These are phyloP conservation scores for Agrochola lychnidis DNA, from an alignment of 2,888 invertebrate species.

Conservation along the genomic window DNA sequence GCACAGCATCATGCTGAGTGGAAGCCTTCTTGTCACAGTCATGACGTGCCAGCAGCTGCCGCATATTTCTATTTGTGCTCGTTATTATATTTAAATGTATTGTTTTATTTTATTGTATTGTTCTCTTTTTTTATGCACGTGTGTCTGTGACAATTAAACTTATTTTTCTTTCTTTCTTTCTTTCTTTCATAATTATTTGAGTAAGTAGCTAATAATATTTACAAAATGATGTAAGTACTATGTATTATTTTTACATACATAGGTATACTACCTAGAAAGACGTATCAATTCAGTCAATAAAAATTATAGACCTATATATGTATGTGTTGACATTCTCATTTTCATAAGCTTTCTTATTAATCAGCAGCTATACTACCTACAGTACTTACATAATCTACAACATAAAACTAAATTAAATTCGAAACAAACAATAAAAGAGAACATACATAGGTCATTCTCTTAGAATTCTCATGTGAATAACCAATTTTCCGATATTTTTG, in stretches of 20 bases:
- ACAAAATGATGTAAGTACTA: neutral
- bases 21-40: no score
- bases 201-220: neutral
- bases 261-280: neutral
- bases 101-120: no score
- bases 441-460: constrained; percentile 30
- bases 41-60: no score
- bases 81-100: no score
- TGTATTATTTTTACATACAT: neutral
- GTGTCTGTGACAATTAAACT: no score
- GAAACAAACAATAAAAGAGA: constrained; percentile 36
- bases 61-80: no score
- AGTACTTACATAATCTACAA: neutral
- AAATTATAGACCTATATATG: neutral
- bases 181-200: no score
- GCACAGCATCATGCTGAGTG: no score
- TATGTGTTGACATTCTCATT: neutral
- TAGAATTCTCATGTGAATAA: constrained; percentile 46
- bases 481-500: constrained; percentile 56
- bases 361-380: no score
- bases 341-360: neutral
- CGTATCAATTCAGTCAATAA: neutral
- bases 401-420: constrained; percentile 6
- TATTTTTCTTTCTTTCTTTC: no score
- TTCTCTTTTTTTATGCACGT: no score